Percentiles rank a stretch among this genome's conserved stretches.
phyloP scores from a whole-genome alignment of 1,140 invertebrate species.

The Drosophila bipectinata region DNA sequence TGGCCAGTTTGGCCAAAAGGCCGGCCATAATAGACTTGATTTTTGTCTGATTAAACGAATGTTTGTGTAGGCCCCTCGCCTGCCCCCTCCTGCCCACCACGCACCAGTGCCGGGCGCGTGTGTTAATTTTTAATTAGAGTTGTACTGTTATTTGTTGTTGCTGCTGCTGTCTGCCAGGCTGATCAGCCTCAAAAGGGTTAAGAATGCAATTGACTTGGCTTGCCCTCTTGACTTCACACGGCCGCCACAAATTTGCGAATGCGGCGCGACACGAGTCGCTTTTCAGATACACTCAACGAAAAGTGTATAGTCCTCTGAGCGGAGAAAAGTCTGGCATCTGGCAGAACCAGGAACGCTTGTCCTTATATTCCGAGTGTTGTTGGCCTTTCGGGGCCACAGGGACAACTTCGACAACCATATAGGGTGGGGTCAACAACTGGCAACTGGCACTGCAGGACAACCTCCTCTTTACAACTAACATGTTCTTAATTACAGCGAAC shows the following conservation, averaged over 20 bases:
- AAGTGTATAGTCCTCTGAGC: too few species aligned
- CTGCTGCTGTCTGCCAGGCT: slow-evolving; percentile 30
- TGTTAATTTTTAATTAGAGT: slow-evolving; percentile 83
- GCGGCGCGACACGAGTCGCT: slow-evolving; percentile 65
- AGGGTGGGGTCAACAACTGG: slow-evolving; percentile 45
- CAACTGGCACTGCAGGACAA: slow-evolving; percentile 53
- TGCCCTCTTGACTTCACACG: slow-evolving; percentile 73
- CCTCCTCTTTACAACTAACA: slow-evolving; percentile 80
- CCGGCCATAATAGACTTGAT: slow-evolving; percentile 77
- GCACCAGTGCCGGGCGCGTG: slow-evolving; percentile 27
- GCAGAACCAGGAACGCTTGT: background rate
- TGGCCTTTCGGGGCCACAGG: slow-evolving; percentile 3
- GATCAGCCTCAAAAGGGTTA: slow-evolving; percentile 74
- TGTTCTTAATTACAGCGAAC: slow-evolving; percentile 82
- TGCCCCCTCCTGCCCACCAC: background rate
- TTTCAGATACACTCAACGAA: background rate
- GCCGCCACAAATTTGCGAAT: slow-evolving; percentile 80
- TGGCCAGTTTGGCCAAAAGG: slow-evolving; percentile 55
- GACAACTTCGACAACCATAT: slow-evolving; percentile 18
- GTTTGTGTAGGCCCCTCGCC: slow-evolving; percentile 40
- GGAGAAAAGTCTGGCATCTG: too few species aligned
- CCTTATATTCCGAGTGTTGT: background rate
- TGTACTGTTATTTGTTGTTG: slow-evolving; percentile 81
- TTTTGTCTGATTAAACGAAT: slow-evolving; percentile 78
- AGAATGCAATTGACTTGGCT: slow-evolving; percentile 82